Evolutionary conservation across 2,888 invertebrate species (phyloP).

Genomic region (Cepaea hortensis): DNA sequence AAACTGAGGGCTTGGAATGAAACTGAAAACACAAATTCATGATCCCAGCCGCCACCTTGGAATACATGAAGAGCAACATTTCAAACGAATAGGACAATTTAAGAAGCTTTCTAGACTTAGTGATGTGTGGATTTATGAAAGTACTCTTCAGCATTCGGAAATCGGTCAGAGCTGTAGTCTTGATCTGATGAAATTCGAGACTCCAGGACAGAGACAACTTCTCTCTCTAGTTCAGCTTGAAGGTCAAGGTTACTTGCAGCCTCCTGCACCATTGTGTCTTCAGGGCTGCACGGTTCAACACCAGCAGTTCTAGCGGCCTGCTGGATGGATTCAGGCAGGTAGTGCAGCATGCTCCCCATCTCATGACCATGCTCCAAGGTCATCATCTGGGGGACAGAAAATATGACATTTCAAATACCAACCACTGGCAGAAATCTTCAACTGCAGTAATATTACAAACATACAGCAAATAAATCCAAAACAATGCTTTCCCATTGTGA

Average conservation of each 20-base stretch:
- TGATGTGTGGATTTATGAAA: slow-evolving; percentile 29
- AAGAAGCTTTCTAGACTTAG: neutral
- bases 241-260: slow-evolving; percentile 78
- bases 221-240: slow-evolving; percentile 79
- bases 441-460: too few relatives aligned
- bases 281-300: slow-evolving; percentile 76
- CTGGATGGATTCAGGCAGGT: slow-evolving; percentile 74
- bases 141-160: slow-evolving; percentile 38
- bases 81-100: neutral
- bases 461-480: too few relatives aligned
- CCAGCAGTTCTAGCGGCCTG: slow-evolving; percentile 79
- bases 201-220: slow-evolving; percentile 78
- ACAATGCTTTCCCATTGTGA: too few relatives aligned
- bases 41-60: neutral
- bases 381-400: slow-evolving; percentile 65
- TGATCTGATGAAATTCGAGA: slow-evolving; percentile 78
- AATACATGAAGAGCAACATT: neutral
- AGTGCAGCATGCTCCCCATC: slow-evolving; percentile 64
- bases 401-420: neutral
- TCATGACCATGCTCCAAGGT: slow-evolving; percentile 64
- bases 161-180: slow-evolving; percentile 74
- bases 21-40: neutral
- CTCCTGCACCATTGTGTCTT: slow-evolving; percentile 78
- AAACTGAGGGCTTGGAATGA: neutral
- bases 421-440: too few relatives aligned